These are phyloP conservation scores for Drosophila algonquin DNA, from an alignment of 2,888 invertebrate genomes.

Conservation along the genomic window DNA sequence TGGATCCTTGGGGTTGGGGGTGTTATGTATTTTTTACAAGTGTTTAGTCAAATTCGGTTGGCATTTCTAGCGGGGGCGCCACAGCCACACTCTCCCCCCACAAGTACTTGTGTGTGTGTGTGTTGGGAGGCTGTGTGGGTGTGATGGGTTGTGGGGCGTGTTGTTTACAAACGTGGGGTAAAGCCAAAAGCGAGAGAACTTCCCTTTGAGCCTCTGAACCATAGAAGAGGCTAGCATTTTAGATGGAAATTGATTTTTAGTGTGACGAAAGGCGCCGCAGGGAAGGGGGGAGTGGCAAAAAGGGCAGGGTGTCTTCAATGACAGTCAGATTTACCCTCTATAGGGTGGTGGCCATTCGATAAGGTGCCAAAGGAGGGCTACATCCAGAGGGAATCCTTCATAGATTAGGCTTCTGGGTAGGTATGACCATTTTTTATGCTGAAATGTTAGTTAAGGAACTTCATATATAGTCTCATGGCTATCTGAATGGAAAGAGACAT, in stretches of 20 bases:
- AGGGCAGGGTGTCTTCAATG: not conserved
- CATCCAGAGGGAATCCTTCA: too few species aligned
- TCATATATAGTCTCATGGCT: too few species aligned
- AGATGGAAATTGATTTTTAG: slow-evolving; percentile 72
- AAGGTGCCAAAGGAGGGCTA: too few species aligned
- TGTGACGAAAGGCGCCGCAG: slow-evolving; percentile 62
- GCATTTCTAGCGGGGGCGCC: slow-evolving; percentile 37
- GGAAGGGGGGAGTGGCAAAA: slow-evolving; percentile 36
- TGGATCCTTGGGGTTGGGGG: slow-evolving; percentile 60
- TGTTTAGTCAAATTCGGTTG: slow-evolving; percentile 75
- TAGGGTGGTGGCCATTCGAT: too few species aligned
- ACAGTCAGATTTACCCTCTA: slow-evolving; percentile 4
- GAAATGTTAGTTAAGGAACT: not conserved
- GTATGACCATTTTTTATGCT: too few species aligned
- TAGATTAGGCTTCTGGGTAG: too few species aligned
- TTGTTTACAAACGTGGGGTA: slow-evolving; percentile 74
- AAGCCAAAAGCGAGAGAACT: slow-evolving; percentile 43
- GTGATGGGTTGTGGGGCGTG: slow-evolving; percentile 41
- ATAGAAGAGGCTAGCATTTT: slow-evolving; percentile 49
- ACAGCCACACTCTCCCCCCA: not conserved
- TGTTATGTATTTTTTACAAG: slow-evolving; percentile 78
- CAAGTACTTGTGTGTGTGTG: slow-evolving; percentile 9
- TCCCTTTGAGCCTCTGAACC: not conserved
- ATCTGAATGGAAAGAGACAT: too few species aligned
- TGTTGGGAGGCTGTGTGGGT: slow-evolving; percentile 13